Evolutionary conservation across 2,113 vertebrate genomes (phyloP).

Genomic region (Apus apus): DNA sequence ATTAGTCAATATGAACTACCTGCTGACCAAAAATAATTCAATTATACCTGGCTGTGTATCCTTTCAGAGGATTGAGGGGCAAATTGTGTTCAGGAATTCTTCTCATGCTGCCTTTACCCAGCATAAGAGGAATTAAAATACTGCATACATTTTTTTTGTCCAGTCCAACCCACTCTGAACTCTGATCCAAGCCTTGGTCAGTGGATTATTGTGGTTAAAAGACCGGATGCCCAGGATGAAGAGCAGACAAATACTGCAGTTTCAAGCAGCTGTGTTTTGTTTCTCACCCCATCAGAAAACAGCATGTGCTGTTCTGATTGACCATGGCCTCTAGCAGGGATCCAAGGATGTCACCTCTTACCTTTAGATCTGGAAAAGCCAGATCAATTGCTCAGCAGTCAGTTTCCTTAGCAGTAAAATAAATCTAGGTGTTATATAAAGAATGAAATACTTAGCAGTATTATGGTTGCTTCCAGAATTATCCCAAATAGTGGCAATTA

Average conservation of each 20-base stretch:
- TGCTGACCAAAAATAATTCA: not conserved
- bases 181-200: not conserved
- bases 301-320: not conserved
- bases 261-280: not conserved
- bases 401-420: not conserved
- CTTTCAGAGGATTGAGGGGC: not conserved
- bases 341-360: not conserved
- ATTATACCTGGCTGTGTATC: not conserved
- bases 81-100: not conserved
- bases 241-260: not conserved
- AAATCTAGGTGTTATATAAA: not conserved
- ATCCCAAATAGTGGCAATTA: not conserved
- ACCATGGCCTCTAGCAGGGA: not conserved
- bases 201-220: not conserved
- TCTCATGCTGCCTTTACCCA: not conserved
- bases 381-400: not conserved
- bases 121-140: not conserved
- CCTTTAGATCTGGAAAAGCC: not conserved
- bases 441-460: not conserved
- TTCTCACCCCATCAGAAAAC: not conserved
- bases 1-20: not conserved
- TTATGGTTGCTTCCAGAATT: not conserved
- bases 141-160: accelerated
- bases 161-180: not conserved
- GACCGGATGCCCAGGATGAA: not conserved